These are phyloP conservation scores for Polydrusus cervinus DNA, from an alignment of 2,888 invertebrate genomes.

Conservation along the genomic window DNA sequence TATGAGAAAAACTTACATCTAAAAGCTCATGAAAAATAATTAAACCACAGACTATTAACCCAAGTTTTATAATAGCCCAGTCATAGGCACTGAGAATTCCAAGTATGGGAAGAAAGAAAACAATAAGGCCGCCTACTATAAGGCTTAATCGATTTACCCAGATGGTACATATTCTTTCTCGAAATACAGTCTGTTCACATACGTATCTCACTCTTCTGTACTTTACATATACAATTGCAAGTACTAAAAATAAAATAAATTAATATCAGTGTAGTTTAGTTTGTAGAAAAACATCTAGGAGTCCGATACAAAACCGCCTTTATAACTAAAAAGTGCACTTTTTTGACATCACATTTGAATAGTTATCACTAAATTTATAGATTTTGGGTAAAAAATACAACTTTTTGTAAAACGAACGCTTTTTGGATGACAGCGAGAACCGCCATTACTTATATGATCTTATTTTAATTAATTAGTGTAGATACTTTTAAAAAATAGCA, in stretches of 20 bases:
- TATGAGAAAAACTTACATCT: not conserved
- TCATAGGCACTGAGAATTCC: not conserved
- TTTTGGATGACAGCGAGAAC: too few species aligned
- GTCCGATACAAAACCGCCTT: too few species aligned
- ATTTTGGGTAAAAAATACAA: too few species aligned
- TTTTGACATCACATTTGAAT: too few species aligned
- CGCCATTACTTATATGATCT: too few species aligned
- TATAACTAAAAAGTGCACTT: too few species aligned
- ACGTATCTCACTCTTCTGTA: conserved; percentile 2
- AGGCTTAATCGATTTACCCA: not conserved
- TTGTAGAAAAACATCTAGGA: too few species aligned
- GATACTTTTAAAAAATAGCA: too few species aligned
- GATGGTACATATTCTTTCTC: not conserved
- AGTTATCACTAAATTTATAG: too few species aligned
- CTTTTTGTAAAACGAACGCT: too few species aligned
- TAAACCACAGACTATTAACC: not conserved
- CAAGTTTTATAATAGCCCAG: not conserved
- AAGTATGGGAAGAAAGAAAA: not conserved
- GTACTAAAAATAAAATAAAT: not conserved
- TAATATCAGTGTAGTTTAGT: not conserved
- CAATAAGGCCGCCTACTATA: not conserved
- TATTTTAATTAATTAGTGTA: too few species aligned
- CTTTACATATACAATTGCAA: not conserved
- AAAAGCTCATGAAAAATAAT: not conserved
- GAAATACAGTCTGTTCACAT: not conserved